Evolutionary conservation across 2,113 vertebrate species (phyloP).

Genomic region (Sinocyclocheilus maitianheensis): DNA sequence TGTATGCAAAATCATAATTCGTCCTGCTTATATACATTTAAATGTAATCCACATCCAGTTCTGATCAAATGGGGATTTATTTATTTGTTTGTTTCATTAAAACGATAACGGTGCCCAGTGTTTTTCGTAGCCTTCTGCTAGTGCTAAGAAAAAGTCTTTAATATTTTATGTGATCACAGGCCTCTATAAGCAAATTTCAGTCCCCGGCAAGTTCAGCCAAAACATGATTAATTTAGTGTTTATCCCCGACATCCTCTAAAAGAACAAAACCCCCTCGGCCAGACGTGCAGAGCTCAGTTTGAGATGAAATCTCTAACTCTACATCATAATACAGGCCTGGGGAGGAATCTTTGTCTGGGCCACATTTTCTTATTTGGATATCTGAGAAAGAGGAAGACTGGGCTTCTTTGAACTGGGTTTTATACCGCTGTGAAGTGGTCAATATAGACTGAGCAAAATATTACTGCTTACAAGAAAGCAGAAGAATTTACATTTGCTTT

Average conservation of each 20-base stretch:
- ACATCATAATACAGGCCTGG: slow-evolving; percentile 72
- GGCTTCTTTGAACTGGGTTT: neutral
- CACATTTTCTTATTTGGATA: neutral
- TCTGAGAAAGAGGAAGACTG: neutral
- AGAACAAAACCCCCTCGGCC: slow-evolving; percentile 68
- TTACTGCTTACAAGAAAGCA: neutral
- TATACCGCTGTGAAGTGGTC: neutral
- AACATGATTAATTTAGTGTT: slow-evolving; percentile 97
- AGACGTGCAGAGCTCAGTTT: slow-evolving; percentile 69
- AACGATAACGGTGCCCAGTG: slow-evolving; percentile 73
- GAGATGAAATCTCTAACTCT: slow-evolving; percentile 71
- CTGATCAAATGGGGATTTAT: neutral
- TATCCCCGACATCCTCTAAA: slow-evolving; percentile 74
- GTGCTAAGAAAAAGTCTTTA: slow-evolving; percentile 80
- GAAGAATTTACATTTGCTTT: neutral
- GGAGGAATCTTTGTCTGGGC: neutral
- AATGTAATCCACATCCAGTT: slow-evolving; percentile 30
- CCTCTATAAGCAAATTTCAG: slow-evolving; percentile 93
- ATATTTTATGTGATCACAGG: slow-evolving; percentile 94
- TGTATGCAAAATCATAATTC: neutral
- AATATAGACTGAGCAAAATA: neutral
- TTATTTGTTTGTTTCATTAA: slow-evolving; percentile 41
- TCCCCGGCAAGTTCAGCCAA: slow-evolving; percentile 86
- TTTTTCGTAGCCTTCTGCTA: slow-evolving; percentile 79
- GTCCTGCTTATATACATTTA: neutral